Conservation (phyloP, 2,888 invertebrate genomes). For the Thyatira batis region DNA sequence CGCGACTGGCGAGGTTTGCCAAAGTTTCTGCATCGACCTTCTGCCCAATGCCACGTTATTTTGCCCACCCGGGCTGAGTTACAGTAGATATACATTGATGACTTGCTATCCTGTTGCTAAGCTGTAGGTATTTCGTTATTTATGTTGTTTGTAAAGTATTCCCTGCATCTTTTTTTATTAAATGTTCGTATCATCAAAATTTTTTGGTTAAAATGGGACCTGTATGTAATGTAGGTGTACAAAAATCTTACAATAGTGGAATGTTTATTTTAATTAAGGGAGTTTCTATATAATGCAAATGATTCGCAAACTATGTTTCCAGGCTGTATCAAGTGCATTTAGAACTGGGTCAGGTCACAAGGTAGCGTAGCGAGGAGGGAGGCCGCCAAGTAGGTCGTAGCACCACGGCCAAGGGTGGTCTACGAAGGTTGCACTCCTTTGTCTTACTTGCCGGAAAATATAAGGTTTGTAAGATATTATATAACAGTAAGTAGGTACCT, state of each 20-base stretch:
- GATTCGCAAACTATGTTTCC: slow-evolving; percentile 11
- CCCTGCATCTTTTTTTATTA: slow-evolving; percentile 4
- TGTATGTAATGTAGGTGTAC: no score
- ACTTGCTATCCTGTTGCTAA: slow-evolving; percentile 36
- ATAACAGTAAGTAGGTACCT: no score
- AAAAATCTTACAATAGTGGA: no score
- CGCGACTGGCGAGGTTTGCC: slow-evolving; percentile 81
- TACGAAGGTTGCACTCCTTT: slow-evolving; percentile 72
- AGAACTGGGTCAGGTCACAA: slow-evolving; percentile 71
- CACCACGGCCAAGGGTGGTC: slow-evolving; percentile 80
- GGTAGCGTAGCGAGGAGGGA: slow-evolving; percentile 42
- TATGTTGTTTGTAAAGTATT: slow-evolving; percentile 11
- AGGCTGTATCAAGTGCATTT: slow-evolving; percentile 69
- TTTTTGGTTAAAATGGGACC: no score
- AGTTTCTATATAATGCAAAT: not conserved
- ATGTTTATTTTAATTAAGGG: not conserved
- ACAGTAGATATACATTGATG: slow-evolving; percentile 26
- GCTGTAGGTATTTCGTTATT: slow-evolving; percentile 25
- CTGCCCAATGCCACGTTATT: slow-evolving; percentile 73
- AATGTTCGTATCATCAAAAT: not conserved
- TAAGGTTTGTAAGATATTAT: not conserved
- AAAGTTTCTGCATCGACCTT: slow-evolving; percentile 83
- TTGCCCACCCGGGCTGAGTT: slow-evolving; percentile 53
- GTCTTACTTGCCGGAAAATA: slow-evolving; percentile 43
- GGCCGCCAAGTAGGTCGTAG: slow-evolving; percentile 67